phyloP scores from a whole-genome alignment of 2,113 vertebrate genomes.

The Prochilodus magdalenae region DNA sequence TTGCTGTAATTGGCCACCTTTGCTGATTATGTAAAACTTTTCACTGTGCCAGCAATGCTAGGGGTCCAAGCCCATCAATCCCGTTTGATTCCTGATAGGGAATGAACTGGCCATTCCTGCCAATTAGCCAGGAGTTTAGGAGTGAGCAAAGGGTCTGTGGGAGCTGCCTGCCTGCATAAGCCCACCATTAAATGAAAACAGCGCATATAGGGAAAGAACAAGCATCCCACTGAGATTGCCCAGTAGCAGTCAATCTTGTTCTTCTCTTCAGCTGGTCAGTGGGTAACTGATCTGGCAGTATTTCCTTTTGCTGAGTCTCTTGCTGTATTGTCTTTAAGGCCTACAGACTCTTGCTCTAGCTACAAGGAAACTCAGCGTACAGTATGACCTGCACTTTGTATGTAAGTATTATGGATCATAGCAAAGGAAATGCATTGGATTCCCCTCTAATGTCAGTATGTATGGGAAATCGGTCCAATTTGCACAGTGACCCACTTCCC shows the following conservation, averaged over 20 bases:
- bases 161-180: constrained; percentile 14
- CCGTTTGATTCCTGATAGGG: not conserved
- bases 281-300: constrained; percentile 20
- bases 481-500: too few relatives aligned
- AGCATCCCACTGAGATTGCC: not conserved
- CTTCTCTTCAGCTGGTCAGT: constrained; percentile 16
- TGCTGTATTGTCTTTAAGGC: constrained; percentile 5
- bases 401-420: not conserved
- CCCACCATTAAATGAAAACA: constrained; percentile 38
- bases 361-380: constrained; percentile 18
- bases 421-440: not conserved
- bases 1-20: constrained; percentile 5
- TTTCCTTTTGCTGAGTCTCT: constrained; percentile 7
- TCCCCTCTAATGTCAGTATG: not conserved
- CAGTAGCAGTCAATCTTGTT: constrained; percentile 5
- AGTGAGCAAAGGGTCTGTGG: not conserved
- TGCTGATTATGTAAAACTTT: not conserved
- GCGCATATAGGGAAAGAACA: not conserved
- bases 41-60: constrained; percentile 23
- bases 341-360: constrained; percentile 12
- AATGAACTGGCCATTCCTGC: not conserved
- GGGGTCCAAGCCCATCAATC: not conserved
- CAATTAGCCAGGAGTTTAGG: not conserved
- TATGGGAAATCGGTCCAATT: not conserved
- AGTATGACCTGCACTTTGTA: not conserved